Conservation (phyloP, 2,888 invertebrate genomes). For the Calameuta filiformis region DNA sequence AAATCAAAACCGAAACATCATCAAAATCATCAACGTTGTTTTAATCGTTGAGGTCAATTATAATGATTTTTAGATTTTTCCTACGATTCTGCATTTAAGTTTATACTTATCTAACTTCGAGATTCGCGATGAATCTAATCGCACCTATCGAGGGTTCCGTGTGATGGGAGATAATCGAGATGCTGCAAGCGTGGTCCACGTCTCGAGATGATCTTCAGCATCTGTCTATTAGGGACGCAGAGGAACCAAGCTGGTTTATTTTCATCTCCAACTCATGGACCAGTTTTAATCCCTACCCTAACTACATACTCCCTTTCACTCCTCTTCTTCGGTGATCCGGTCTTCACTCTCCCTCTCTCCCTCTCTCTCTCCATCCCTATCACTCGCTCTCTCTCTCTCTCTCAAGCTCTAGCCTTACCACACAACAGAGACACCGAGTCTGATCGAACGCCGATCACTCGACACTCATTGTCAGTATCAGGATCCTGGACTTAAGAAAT, state of each 20-base stretch:
- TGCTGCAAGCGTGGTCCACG: constrained; percentile 44
- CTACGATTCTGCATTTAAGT: neutral
- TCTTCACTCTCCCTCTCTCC: neutral
- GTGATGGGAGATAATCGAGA: constrained; percentile 45
- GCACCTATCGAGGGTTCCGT: neutral
- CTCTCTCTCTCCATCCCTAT: constrained; percentile 7
- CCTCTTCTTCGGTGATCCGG: neutral
- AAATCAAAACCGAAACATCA: neutral
- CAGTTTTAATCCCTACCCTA: constrained; percentile 19
- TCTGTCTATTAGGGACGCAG: constrained; percentile 51
- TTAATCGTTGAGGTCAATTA: neutral
- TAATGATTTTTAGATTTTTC: neutral
- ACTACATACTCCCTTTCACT: constrained; percentile 5
- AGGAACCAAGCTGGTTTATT: constrained; percentile 26
- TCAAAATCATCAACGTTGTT: neutral
- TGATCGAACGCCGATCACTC: neutral
- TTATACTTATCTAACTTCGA: neutral
- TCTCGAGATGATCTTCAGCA: constrained; percentile 61
- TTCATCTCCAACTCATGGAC: constrained; percentile 26
- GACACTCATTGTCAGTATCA: neutral
- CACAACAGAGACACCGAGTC: neutral
- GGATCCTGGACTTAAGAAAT: neutral
- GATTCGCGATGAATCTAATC: neutral
- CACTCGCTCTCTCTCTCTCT: constrained; percentile 2
- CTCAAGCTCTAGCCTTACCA: neutral